Evolutionary conservation across 2,888 invertebrate genomes (phyloP), one percentile per base, ranked within the genome.

Genomic region (Ceraclea dissimilis): DNA sequence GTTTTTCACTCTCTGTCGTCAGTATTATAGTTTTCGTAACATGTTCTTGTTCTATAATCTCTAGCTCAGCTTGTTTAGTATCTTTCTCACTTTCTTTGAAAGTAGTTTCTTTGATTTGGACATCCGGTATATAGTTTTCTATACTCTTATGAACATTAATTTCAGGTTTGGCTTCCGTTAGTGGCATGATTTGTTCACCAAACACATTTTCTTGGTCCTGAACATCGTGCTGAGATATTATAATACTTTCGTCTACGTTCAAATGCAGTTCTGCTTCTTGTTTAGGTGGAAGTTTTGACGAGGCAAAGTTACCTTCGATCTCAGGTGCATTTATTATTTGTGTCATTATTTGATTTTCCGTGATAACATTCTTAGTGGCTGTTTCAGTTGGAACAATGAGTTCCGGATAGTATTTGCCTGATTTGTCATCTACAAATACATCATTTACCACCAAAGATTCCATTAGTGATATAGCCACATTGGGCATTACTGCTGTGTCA

Each of bases 331-430:
- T 70, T 63, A 81, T 82, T 66, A 83, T 80, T 70, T 83, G 79
- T 16, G 84, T 84, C 2, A 81, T 70, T 47, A 84, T 69, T 68
- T 85, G 83, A 66, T 82, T 84, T 62, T 85, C 85, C 11, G 85
- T 75, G 26, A 84, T 74, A 0, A 89, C 70, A 56, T 81, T 78
- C 68, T 81, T 76, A 20, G 79, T 81, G 2, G 89, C 90, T 10
- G 81, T 78, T 79, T 90, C 89, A 2, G 89, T 89, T 0, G 89
- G 85, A 1, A 89, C 88, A 66, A 89, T 85, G 51, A 86, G 70
- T 70, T 89, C 87, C 2, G 89, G 88, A 67, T 87, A 83, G 67
- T 87, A 88, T 72, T 88, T 88, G 13, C 84, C 85, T 8, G 88
- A 85, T 67, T 85, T 86, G 57, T 83, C 82, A 72, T 85, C 84